Evolutionary conservation across 2,113 vertebrate species (phyloP), one percentile per base, ranked within the genome.

Genomic region (Pluvianellus socialis): DNA sequence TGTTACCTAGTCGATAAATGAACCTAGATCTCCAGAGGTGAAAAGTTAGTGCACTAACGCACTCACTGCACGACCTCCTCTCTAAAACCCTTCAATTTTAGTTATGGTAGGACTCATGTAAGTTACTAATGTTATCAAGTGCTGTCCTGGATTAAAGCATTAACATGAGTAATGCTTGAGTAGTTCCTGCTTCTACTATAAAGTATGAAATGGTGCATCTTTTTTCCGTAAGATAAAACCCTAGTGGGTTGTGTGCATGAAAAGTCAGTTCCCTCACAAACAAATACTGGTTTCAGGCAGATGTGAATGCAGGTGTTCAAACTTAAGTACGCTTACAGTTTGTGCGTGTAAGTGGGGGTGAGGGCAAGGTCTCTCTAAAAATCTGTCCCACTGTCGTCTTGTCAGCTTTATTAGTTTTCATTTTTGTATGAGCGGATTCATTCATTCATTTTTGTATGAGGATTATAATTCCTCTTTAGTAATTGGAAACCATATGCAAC

Each of bases 21-120:
- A 97, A 67, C 53, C 8, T 96, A 93, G 55, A 62, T 86, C 90
- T 94, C 45, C 80, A 91, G 92, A 96, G 86, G 87, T 95, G 97
- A 97, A 95, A 93, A 88, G 59, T 44, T 96, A 61, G 89, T 92
- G 92, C 79, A 80, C 74, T 95, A 96, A 95, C 87, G 95, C 27
- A 70, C 71, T 97, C 67, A 80, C 80, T 96, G 92, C 93, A 91
- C 2, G 1, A 70, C 19, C 68, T 88, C 65, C 18, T 92, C 14
- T 88, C 73, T 94, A 72, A 93, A 95, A 79, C 59, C 56, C 30
- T 73, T 86, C 59, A 42, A 95, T 96, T 92, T 74, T 90, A 74
- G 9, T 84, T 84, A 56, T 87, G 68, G 32, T 87, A 94, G 72
- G 88, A 77, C 20, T 90, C 23, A 12, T 62, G 7, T 72, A 74